phyloP scores from a whole-genome alignment of 2,888 invertebrate species.

The Andrena chrysosceles region DNA sequence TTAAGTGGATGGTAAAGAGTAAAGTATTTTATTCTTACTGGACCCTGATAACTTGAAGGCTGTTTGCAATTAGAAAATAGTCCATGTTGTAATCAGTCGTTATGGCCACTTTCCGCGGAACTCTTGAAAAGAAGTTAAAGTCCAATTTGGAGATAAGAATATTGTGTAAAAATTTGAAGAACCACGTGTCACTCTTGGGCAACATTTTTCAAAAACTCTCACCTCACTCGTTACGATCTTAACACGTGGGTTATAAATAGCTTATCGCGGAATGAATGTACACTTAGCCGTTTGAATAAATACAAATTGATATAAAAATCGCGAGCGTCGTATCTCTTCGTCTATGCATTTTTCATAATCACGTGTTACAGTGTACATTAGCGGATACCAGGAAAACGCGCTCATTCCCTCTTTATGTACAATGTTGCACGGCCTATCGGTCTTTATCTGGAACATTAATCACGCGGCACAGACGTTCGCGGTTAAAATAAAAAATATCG shows the following conservation, averaged over 20 bases:
- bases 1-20: no score
- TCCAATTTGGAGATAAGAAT: neutral
- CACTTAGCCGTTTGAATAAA: neutral
- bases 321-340: conserved; percentile 1
- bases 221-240: neutral
- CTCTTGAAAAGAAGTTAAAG: no score
- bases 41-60: no score
- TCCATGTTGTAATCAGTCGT: no score
- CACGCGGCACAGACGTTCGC: conserved; percentile 37
- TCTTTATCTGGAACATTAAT: conserved; percentile 51
- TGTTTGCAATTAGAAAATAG: no score
- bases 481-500: conserved; percentile 43
- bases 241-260: neutral
- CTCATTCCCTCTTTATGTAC: conserved; percentile 5
- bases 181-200: neutral
- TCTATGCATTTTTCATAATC: conserved; percentile 9
- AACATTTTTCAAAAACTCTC: neutral
- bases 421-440: conserved; percentile 21
- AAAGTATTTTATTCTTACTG: no score
- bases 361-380: conserved; percentile 12
- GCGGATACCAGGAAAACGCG: conserved; percentile 16
- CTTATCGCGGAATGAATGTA: neutral
- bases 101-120: no score
- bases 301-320: neutral
- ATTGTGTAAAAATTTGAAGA: neutral